Percentiles rank a stretch among this genome's conserved stretches.
Conservation (phyloP, 2,113 vertebrate genomes). For the Myrmophylax atrothorax region DNA sequence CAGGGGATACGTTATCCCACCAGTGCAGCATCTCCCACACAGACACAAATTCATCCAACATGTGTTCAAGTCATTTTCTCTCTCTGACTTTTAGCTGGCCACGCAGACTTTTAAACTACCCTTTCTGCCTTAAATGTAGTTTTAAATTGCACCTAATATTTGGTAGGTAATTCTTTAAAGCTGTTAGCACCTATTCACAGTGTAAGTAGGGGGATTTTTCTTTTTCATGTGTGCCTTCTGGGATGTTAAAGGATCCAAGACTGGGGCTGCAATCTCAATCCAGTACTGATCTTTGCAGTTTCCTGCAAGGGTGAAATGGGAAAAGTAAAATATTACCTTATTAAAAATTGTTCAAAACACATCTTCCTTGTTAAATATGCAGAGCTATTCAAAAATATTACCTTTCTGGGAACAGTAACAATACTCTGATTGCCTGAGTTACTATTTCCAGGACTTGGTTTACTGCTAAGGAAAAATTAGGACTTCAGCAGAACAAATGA, state of each 20-base stretch:
- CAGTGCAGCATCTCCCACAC: neutral
- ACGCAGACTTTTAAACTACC: slow-evolving; percentile 63
- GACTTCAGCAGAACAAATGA: neutral
- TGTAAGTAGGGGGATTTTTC: slow-evolving; percentile 61
- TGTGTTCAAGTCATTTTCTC: slow-evolving; percentile 64
- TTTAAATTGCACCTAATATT: slow-evolving; percentile 72
- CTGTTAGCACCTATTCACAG: slow-evolving; percentile 65
- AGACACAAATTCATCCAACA: slow-evolving; percentile 53
- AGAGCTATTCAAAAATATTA: slow-evolving; percentile 61
- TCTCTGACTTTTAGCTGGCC: slow-evolving; percentile 62
- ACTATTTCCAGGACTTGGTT: slow-evolving; percentile 42
- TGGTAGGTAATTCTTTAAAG: slow-evolving; percentile 71
- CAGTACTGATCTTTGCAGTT: slow-evolving; percentile 44
- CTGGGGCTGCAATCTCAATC: slow-evolving; percentile 53
- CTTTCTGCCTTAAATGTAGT: slow-evolving; percentile 62
- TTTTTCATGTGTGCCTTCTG: slow-evolving; percentile 62
- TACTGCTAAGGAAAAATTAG: slow-evolving; percentile 38
- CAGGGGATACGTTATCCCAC: neutral
- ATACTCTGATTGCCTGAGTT: slow-evolving; percentile 48
- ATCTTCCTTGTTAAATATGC: slow-evolving; percentile 68
- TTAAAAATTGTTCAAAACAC: slow-evolving; percentile 64
- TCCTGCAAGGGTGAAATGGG: slow-evolving; percentile 46
- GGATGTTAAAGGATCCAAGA: slow-evolving; percentile 59
- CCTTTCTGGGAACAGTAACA: slow-evolving; percentile 62
- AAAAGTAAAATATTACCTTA: slow-evolving; percentile 66